Evolutionary conservation across 1,140 invertebrate genomes (phyloP), one percentile per base, ranked within the genome.

Genomic region (Megathymus violae): DNA sequence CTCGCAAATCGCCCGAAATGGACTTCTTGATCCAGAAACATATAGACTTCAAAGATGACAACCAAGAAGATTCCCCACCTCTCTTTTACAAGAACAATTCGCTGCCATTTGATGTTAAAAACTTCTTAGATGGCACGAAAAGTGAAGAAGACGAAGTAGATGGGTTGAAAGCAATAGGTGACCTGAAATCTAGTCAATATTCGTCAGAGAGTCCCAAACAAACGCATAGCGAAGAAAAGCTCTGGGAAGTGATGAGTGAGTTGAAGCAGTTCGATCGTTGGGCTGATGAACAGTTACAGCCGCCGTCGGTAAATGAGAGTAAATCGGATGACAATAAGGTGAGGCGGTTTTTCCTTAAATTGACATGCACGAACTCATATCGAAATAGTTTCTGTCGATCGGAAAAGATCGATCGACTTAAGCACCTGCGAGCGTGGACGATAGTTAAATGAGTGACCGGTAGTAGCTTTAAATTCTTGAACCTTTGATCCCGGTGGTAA

Each of bases 201-300:
- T 71, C 73, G 7, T 68, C 66, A 0, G 65, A 60, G 2, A 72
- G 67, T 48, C 43, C 60, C 36, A 77, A 73, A 52, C 70, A 81
- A 34, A 76, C 19, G 11, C 41, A 76, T 10, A 76, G 71, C 44
- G 79, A 87, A 15, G 82, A 80, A 25, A 88, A 85, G 46, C 60
- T 88, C 14, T 82, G 75, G 78, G 85, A 91, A 50, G 84, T 88
- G 64, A 91, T 89, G 86, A 84, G 77, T 25, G 88, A 91, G 46
- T 48, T 89, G 69, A 87, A 86, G 17, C 73, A 78, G 31, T 82
- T 89, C 10, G 85, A 91, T 64, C 74, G 76, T 41, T 91, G 88
- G 88, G 86, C 86, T 4, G 88, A 91, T 51, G 84, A 91, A 34
- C 85, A 91, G 52, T 63, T 89, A 65, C 74, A 82, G 17, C 69